Evolutionary conservation across 2,797 vertebrate genomes (phyloP).

Genomic region (Myotis myotis): DNA sequence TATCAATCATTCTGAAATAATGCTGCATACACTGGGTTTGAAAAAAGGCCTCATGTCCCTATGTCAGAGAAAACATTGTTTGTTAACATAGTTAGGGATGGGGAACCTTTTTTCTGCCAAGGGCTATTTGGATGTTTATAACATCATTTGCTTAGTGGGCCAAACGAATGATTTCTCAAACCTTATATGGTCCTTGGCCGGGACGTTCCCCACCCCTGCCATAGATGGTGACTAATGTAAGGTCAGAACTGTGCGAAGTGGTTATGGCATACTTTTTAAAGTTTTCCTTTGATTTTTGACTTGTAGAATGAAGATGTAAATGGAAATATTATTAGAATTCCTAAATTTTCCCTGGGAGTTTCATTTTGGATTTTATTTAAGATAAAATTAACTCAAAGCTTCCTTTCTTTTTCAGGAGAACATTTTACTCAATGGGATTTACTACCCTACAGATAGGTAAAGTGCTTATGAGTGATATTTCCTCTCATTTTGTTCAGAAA

Average conservation of each 20-base stretch:
- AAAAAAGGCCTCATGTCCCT: neutral
- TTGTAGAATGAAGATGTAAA: neutral
- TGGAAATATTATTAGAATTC: neutral
- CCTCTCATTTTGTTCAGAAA: conserved; percentile 26
- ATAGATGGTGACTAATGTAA: neutral
- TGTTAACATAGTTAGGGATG: neutral
- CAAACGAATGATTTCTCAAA: neutral
- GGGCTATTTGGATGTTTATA: neutral
- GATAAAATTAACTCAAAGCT: neutral
- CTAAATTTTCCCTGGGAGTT: conserved; percentile 13
- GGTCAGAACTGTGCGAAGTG: neutral
- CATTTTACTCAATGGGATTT: neutral
- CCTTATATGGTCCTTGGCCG: neutral
- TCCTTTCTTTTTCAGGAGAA: neutral
- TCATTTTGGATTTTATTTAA: conserved; percentile 27
- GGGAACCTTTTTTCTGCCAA: neutral
- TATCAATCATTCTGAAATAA: neutral
- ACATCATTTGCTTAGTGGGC: neutral
- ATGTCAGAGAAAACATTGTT: neutral
- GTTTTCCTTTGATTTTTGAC: conserved; percentile 34
- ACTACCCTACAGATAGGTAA: neutral
- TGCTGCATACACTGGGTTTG: neutral
- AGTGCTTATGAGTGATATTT: neutral
- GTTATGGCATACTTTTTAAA: neutral
- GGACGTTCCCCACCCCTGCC: neutral